Conservation (phyloP, 1,140 invertebrate genomes). For the Vollenhovia emeryi region DNA sequence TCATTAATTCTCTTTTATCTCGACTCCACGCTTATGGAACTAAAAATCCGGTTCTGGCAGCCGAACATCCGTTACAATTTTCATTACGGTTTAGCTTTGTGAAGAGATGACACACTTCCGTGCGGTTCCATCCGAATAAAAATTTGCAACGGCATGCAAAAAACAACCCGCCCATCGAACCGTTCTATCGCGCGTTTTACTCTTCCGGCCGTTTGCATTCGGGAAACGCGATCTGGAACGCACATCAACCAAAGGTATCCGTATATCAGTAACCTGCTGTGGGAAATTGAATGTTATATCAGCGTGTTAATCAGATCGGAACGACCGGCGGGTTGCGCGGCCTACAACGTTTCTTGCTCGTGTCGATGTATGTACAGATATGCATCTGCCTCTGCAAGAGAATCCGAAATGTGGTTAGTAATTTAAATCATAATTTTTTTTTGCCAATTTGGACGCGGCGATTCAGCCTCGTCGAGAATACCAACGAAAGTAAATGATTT, state of each 20-base stretch:
- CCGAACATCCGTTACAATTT: conserved; percentile 21
- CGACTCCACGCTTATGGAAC: no score
- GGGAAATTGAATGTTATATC: conserved; percentile 42
- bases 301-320: conserved; percentile 65
- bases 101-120: conserved; percentile 31
- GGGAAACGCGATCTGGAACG: conserved; percentile 64
- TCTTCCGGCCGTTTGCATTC: conserved; percentile 33
- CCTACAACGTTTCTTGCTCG: conserved; percentile 23
- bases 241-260: conserved; percentile 40
- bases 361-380: conserved; percentile 26
- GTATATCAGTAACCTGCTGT: conserved; percentile 29
- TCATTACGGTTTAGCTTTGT: conserved; percentile 4
- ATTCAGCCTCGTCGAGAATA: background rate
- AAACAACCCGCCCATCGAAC: conserved; percentile 40
- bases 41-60: background rate
- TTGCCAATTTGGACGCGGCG: background rate
- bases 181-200: conserved; percentile 26
- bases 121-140: conserved; percentile 19
- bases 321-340: background rate
- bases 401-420: background rate
- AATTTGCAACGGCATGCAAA: conserved; percentile 41
- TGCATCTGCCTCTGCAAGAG: background rate
- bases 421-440: background rate
- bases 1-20: background rate
- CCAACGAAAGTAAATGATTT: background rate